Base-by-base conservation (phyloP, 1,140 invertebrate genomes). In the Zophobas morio region DNA sequence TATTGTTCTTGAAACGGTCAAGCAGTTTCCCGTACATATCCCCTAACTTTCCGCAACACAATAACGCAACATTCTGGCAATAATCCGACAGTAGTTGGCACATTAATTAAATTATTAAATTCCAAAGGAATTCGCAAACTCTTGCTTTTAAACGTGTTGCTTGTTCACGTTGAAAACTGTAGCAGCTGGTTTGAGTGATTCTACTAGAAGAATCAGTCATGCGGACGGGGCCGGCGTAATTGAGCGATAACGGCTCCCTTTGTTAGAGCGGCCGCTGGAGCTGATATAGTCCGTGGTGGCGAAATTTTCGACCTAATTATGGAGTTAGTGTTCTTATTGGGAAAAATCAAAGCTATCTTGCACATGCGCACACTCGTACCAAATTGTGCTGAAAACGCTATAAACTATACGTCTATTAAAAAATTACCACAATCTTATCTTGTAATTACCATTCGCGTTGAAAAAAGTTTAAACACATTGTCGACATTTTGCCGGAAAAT, bases 201-300 rank as follows among this genome's bases (percentile, higher is more conserved):
- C 73, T 53, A 46, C 60, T 56, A 60, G 42, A 60, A 60, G 56
- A 57, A 42, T 37, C 73, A 37, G 51, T 34, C 53, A 57, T 60
- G 73, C 73, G 54, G 60, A 75, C 56, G n/a, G n/a, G 53, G 47
- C 56, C 53, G 60, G 60, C 73, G 40, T 75, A 75, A 75, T 75
- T 75, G 73, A 53, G 73, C 73, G 73, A 75, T 75, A 75, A 75
- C 73, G 49, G 47, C 32, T 57, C 37, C 73, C 42, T 75, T 75
- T 75, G 73, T 60, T 75, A 33, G 54, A 73, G 39, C 36, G 54
- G 36, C 54, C 49, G 42, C 71, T 35, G 37, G 37, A 34, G 34
- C 34, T 20, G 60, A 66, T 66, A 66, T 20, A 66, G 60, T 66
- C 42, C 42, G 8, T 40, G 39, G 60, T 66, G 39, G 1, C 8